Conservation (phyloP, 1,140 invertebrate species). For the Drosophila punjabiensis region DNA sequence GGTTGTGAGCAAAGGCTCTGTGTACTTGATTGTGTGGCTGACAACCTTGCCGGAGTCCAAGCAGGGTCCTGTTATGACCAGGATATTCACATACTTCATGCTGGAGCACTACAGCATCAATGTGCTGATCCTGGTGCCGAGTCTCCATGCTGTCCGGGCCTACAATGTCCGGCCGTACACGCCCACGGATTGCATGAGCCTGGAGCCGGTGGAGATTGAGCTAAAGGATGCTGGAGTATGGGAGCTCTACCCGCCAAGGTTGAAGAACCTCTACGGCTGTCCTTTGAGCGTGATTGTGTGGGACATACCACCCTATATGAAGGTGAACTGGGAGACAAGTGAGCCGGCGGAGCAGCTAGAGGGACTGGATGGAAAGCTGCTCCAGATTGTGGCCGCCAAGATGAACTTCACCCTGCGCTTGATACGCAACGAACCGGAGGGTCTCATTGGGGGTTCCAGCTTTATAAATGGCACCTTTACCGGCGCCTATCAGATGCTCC, state of each 20-base stretch:
- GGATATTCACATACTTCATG: constrained; percentile 54
- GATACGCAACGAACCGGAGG: constrained; percentile 49
- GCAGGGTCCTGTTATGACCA: constrained; percentile 21
- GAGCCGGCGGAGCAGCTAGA: constrained; percentile 2
- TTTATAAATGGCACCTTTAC: constrained; percentile 63
- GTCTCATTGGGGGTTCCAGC: constrained; percentile 47
- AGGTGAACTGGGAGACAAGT: neutral
- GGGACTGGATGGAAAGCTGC: constrained; percentile 55
- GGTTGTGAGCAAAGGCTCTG: neutral
- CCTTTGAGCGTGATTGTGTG: constrained; percentile 56
- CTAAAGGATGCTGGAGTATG: neutral
- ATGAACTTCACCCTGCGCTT: constrained; percentile 52
- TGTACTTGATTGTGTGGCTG: constrained; percentile 38
- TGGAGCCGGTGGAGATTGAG: constrained; percentile 11
- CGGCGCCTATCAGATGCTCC: constrained; percentile 58
- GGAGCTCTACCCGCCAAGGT: constrained; percentile 47
- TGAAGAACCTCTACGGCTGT: constrained; percentile 55
- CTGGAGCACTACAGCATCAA: constrained; percentile 51
- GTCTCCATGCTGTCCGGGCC: neutral
- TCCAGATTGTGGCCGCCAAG: constrained; percentile 37
- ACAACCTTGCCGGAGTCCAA: neutral
- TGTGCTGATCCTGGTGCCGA: constrained; percentile 38
- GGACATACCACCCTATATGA: constrained; percentile 57
- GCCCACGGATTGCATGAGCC: constrained; percentile 1
- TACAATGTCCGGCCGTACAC: constrained; percentile 54